A percentile compares a stretch with the other conserved stretches of the same genome.
Conservation (phyloP, 2,797 vertebrate genomes). For the Sparidentex hasta region DNA sequence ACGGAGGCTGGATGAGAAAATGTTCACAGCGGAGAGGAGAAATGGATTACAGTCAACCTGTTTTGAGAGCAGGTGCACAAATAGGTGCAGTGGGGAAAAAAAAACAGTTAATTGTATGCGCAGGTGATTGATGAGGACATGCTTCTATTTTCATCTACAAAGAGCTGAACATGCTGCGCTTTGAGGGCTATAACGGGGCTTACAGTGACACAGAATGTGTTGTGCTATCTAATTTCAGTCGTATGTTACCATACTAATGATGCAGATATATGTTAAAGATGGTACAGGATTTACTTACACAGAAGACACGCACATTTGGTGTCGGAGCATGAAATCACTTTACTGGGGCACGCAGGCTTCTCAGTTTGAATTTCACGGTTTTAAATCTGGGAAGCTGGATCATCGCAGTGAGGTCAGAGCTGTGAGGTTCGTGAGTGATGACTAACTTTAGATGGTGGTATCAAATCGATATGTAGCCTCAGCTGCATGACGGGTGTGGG, state of each 20-base stretch:
- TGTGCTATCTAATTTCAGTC: conserved; percentile 42
- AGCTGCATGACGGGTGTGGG: conserved; percentile 44
- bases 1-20: conserved; percentile 41
- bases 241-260: conserved; percentile 39
- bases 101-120: neutral
- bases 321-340: conserved; percentile 64
- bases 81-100: conserved; percentile 13
- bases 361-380: conserved; percentile 79
- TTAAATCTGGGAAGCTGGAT: conserved; percentile 72
- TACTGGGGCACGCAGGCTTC: conserved; percentile 57
- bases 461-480: conserved; percentile 75
- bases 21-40: conserved; percentile 35
- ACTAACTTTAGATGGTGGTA: conserved; percentile 83
- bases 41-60: conserved; percentile 25
- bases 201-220: conserved; percentile 10
- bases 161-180: neutral
- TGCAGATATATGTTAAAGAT: conserved; percentile 43
- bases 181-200: conserved; percentile 19
- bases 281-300: conserved; percentile 46
- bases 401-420: conserved; percentile 67
- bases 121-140: neutral
- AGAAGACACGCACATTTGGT: conserved; percentile 48
- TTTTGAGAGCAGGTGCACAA: conserved; percentile 42
- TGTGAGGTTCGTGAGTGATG: conserved; percentile 62
- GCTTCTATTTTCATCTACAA: conserved; percentile 16